Base-by-base conservation (phyloP, 2,113 vertebrate genomes). In the Scatophagus argus region DNA sequence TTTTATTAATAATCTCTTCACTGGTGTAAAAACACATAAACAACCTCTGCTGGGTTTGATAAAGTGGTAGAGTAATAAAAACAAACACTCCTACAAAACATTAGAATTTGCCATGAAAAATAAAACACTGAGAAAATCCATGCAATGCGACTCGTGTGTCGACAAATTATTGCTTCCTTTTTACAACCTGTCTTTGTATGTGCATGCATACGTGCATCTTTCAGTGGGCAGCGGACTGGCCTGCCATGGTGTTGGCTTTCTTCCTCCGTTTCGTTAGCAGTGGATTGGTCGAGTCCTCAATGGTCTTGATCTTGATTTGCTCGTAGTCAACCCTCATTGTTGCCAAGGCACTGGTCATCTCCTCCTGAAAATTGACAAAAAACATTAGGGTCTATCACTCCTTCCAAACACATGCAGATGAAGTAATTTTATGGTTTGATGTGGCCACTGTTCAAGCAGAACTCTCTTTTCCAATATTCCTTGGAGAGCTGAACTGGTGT, bases 341-440 rank as follows among this genome's bases (percentile, higher is more conserved):
- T 82, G 98, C 98, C 95, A 99, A 95, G 85, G 98, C 98, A 89
- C 97, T 99, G 77, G 97, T 99, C 98, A 99, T 98, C 93, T 99
- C 98, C 94, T 99, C 98, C 98, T 99, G 93, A 0, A 66, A 69
- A 63, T 69, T 12, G 23, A 47, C 49, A 13, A 71, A 4, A 69
- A 43, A 0, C 8, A 56, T 83, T 43, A 63, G 44, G 46, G n/a
- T n/a, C n/a, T n/a, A n/a, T n/a, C n/a, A 17, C 25, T 31, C 12
- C 16, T 55, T 29, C 7, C 41, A 49, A 49, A 49, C 51, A 27
- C 25, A 31, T 17, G 51, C 25, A 16, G 14, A 29, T 29, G 9
- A n/a, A 51, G 47, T 51, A n/a, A 56, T 36, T 51, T 8, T 49
- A 21, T 31, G n/a, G n/a, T n/a, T 16, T 32, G 8, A 34, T 34